phyloP scores from a whole-genome alignment of 2,888 invertebrate species.

The Tortrix viridana region DNA sequence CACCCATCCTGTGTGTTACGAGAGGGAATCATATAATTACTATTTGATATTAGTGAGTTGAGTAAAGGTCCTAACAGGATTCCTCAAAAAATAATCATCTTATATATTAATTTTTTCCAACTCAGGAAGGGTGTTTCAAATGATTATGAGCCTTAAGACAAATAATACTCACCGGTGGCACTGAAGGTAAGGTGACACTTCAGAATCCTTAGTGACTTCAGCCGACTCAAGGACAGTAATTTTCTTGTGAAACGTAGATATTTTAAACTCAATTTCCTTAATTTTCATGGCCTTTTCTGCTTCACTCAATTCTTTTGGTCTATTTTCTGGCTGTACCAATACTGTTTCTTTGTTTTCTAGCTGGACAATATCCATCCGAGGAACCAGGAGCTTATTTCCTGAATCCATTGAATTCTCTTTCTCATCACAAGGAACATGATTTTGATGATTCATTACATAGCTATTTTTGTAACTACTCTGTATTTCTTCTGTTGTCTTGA shows the following conservation, averaged over 20 bases:
- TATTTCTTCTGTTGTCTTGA: constrained; percentile 28
- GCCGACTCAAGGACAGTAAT: constrained; percentile 53
- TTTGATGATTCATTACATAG: no score
- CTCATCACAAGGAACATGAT: no score
- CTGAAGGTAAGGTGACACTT: constrained; percentile 52
- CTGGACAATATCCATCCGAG: constrained; percentile 31
- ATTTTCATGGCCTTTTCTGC: constrained; percentile 38
- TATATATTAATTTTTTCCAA: no score
- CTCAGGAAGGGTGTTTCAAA: no score
- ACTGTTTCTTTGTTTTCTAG: no score
- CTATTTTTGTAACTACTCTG: constrained; percentile 15
- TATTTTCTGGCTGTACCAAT: constrained; percentile 5
- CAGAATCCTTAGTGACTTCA: constrained; percentile 52
- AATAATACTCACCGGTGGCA: constrained; percentile 53
- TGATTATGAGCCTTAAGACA: no score
- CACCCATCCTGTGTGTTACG: no score
- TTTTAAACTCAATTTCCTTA: constrained; percentile 49
- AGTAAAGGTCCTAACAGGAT: no score
- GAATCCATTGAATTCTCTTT: background rate
- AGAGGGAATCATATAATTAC: no score
- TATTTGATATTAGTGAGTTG: no score
- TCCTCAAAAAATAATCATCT: no score
- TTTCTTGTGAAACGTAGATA: constrained; percentile 45
- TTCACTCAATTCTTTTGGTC: background rate
- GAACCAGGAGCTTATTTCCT: constrained; percentile 40